Conservation (phyloP, 2,113 vertebrate genomes). For the Phrynocephalus versicolor region DNA sequence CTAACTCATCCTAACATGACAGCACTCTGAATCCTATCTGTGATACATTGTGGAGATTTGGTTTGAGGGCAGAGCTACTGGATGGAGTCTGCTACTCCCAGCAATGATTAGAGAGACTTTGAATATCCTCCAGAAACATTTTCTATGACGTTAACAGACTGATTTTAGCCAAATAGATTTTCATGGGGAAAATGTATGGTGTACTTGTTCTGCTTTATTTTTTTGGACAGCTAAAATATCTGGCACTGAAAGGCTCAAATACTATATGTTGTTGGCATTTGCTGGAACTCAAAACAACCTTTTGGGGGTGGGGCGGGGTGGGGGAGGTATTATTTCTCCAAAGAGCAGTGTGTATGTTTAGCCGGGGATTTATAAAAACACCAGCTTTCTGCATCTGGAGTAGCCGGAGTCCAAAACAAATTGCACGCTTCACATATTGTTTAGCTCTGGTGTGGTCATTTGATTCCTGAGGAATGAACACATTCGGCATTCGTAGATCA, state of each 20-base stretch:
- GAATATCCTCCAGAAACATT: background rate
- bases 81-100: background rate
- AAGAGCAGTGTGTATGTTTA: conserved; percentile 46
- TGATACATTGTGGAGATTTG: too few species aligned
- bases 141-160: background rate
- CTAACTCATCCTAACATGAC: too few species aligned
- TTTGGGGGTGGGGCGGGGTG: conserved; percentile 27
- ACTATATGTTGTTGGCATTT: conserved; percentile 18
- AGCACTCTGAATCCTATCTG: background rate
- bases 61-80: background rate
- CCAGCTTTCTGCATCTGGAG: conserved; percentile 75
- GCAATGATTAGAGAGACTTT: background rate
- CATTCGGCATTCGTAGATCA: conserved; percentile 52
- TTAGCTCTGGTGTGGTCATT: conserved; percentile 73
- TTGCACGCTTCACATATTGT: conserved; percentile 58
- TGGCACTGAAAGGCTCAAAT: conserved; percentile 10
- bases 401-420: conserved; percentile 69
- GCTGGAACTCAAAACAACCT: conserved; percentile 11
- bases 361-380: conserved; percentile 54
- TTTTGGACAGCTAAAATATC: background rate
- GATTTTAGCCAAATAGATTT: background rate
- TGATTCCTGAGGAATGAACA: conserved; percentile 75
- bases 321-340: conserved; percentile 29
- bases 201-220: background rate
- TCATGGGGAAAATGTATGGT: background rate